Percentiles rank a stretch among this genome's conserved stretches.
Evolutionary conservation across 92 coral and sea anemone genomes (phyloP).

Genomic region (Epizoanthus stellaris): DNA sequence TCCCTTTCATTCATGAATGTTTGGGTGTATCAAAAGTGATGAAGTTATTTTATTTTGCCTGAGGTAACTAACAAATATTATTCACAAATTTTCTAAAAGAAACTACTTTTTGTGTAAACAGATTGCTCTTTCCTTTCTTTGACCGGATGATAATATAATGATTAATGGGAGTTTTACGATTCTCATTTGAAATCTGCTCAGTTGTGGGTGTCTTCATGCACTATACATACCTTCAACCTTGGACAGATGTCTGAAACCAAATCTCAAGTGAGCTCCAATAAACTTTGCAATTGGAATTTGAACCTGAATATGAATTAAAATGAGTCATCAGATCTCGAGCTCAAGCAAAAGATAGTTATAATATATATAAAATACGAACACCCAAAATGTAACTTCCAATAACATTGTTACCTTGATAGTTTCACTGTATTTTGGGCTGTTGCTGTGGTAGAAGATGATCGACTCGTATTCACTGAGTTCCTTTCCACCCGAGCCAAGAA

Average conservation of each 20-base stretch:
- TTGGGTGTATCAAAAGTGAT: too few species aligned
- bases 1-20: too few species aligned
- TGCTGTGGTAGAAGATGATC: slow-evolving; percentile 88
- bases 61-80: too few species aligned
- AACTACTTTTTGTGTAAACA: too few species aligned
- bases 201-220: neutral
- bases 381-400: neutral
- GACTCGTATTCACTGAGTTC: slow-evolving; percentile 84
- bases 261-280: slow-evolving; percentile 83
- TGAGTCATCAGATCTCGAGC: neutral
- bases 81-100: too few species aligned
- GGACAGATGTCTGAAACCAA: slow-evolving; percentile 91
- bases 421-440: slow-evolving; percentile 92
- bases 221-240: slow-evolving; percentile 70
- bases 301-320: slow-evolving; percentile 60
- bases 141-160: too few species aligned
- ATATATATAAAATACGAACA: neutral
- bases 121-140: too few species aligned
- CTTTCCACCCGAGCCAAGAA: slow-evolving; percentile 75
- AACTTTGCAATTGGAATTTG: slow-evolving; percentile 93
- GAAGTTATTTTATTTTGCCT: too few species aligned
- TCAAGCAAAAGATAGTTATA: neutral
- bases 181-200: too few species aligned
- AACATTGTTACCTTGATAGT: slow-evolving; percentile 76
- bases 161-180: too few species aligned